These are phyloP conservation scores for Caracal caracal DNA, from an alignment of 2,113 vertebrate species.

Conservation along the genomic window DNA sequence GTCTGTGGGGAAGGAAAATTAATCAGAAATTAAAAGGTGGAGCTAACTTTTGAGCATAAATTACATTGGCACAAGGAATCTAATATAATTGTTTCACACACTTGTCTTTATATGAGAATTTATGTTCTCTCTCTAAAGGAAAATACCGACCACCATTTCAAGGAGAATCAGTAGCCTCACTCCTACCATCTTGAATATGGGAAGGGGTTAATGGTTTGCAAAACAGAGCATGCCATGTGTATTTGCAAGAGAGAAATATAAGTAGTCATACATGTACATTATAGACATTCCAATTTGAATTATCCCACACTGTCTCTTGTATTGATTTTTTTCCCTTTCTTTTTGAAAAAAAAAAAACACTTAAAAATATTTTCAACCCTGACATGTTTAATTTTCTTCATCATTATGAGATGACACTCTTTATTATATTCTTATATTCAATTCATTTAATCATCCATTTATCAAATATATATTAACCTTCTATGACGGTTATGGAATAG, in stretches of 20 bases:
- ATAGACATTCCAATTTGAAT: neutral
- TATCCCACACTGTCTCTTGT: neutral
- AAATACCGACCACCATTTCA: neutral
- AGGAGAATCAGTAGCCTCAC: neutral
- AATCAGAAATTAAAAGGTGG: constrained; percentile 54
- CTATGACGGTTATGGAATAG: neutral
- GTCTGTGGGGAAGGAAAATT: neutral
- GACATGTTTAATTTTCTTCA: neutral
- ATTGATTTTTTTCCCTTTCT: neutral
- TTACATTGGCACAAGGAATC: neutral
- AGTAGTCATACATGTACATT: fast-evolving
- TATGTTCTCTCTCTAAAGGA: neutral
- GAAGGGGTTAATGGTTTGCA: neutral
- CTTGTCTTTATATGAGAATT: neutral
- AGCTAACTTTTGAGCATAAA: constrained; percentile 3
- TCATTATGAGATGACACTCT: neutral
- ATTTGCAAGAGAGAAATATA: neutral
- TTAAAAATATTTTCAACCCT: neutral
- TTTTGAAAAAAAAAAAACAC: neutral
- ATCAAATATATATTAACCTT: neutral
- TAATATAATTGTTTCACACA: neutral
- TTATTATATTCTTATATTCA: neutral
- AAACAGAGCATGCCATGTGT: fast-evolving
- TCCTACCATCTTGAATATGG: fast-evolving
- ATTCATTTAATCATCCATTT: neutral